Evolutionary conservation across 2,797 vertebrate genomes (phyloP).

Genomic region (Parambassis ranga): DNA sequence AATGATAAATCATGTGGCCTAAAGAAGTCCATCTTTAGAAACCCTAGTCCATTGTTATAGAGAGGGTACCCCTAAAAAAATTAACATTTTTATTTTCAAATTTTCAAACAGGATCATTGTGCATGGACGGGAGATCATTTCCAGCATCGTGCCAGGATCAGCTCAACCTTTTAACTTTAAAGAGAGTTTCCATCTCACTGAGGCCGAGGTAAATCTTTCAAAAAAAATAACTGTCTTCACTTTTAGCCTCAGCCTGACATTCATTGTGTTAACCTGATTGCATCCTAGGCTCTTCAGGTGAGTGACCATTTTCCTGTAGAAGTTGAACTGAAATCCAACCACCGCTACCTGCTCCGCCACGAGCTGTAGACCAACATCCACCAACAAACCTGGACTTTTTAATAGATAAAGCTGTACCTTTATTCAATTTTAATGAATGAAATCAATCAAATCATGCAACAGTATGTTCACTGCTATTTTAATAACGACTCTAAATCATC

Average conservation of each 20-base stretch:
- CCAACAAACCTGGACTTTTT: not conserved
- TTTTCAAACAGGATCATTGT: conserved; percentile 79
- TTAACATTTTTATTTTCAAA: not conserved
- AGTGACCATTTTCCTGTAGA: conserved; percentile 90
- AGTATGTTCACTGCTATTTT: conserved; percentile 5
- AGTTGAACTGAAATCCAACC: conserved; percentile 80
- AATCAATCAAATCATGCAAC: conserved; percentile 14
- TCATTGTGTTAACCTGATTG: not conserved
- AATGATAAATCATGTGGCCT: too few species aligned
- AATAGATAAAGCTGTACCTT: conserved; percentile 7
- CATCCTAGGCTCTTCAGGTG: conserved; percentile 80
- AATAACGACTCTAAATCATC: not conserved
- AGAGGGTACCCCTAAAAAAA: too few species aligned
- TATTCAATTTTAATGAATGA: conserved; percentile 14
- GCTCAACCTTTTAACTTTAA: conserved; percentile 86
- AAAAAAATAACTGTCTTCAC: not conserved
- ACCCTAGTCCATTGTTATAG: too few species aligned
- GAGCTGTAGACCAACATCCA: conserved; percentile 71
- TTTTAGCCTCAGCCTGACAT: not conserved
- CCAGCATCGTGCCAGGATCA: conserved; percentile 78
- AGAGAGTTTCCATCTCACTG: conserved; percentile 75
- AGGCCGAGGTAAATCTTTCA: conserved; percentile 79
- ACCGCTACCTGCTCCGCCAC: conserved; percentile 68
- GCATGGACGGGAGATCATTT: conserved; percentile 79
- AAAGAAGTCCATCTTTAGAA: too few species aligned